Base-by-base conservation (phyloP, 2,888 invertebrate species). In the Drosophila crucigera region DNA sequence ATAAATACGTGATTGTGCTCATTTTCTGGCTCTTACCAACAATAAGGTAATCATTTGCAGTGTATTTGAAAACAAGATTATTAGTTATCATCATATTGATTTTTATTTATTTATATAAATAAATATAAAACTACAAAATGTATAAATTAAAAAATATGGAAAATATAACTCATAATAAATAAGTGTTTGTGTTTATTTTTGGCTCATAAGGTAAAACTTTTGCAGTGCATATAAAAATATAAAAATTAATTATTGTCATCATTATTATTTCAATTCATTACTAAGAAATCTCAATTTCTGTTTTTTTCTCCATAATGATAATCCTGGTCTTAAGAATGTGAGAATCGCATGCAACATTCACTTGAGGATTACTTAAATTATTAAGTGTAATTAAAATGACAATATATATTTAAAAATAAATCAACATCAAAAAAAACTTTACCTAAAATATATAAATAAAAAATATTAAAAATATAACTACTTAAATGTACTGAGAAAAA, bases 1-100 rank as follows among this genome's bases (percentile, higher is more conserved):
- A 37, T 6, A n/a, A 35, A 43, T 37, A 37, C 37, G 22, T 28
- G 10, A 1, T n/a, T 41, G 31, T 50, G 4, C 25, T 37, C n/a
- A 1, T n/a, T 9, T 10, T n/a, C 25, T 52, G 28, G 52, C 28
- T 5, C 22, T 16, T 16, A n/a, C 3, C 25, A 14, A 35, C 28
- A 54, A 61, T 37, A 75, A 75, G 76, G 75, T 75, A 75, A 75
- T 68, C 47, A 47, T 47, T 25, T 47, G 47, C 47, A 47, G 47
- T 25, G 22, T 9, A 16, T 2, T 4, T 22, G 30, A 7, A 25
- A 16, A 7, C 1, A 7, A 43, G 3, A 35, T 1, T 7, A 1
- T 16, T 16, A 16, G 11, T 16, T 1, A 1, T 47, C 25, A 16
- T 16, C 9, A 25, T 16, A 25, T 9, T 47, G 14, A 47, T 22